These are phyloP conservation scores for Pleuronectes platessa DNA, from an alignment of 2,113 vertebrate genomes.

Conservation along the genomic window DNA sequence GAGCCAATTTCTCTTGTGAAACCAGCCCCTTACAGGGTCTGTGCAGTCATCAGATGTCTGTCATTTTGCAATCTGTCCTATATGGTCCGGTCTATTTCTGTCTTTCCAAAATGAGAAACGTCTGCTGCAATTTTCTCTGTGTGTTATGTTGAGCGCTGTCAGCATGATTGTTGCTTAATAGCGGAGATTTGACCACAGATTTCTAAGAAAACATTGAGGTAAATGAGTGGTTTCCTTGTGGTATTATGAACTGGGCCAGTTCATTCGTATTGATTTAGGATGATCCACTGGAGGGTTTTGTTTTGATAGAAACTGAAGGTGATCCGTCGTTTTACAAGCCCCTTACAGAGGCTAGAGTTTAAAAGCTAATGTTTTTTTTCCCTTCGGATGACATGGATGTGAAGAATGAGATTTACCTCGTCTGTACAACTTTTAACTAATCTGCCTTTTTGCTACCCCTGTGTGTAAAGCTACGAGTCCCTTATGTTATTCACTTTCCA, in stretches of 20 bases:
- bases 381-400: neutral
- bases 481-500: neutral
- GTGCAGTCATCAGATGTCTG: slow-evolving; percentile 20
- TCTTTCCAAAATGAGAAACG: slow-evolving; percentile 6
- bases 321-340: neutral
- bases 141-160: slow-evolving; percentile 26
- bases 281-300: neutral
- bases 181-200: slow-evolving; percentile 5
- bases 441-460: neutral
- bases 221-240: slow-evolving; percentile 42
- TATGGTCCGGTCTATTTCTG: slow-evolving; percentile 21
- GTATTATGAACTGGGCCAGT: slow-evolving; percentile 29
- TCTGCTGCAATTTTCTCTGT: slow-evolving; percentile 23
- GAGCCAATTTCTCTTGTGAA: neutral
- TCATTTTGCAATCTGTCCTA: slow-evolving; percentile 45
- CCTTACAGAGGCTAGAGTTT: neutral
- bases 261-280: slow-evolving; percentile 20
- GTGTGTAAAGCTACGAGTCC: neutral
- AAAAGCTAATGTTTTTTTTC: neutral
- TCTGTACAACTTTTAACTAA: neutral
- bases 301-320: slow-evolving; percentile 15
- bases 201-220: slow-evolving; percentile 32
- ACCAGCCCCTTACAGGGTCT: slow-evolving; percentile 2
- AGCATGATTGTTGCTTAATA: slow-evolving; percentile 33
- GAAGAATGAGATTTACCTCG: neutral